Conservation (phyloP, 2,113 vertebrate genomes). For the Epinephelus lanceolatus region DNA sequence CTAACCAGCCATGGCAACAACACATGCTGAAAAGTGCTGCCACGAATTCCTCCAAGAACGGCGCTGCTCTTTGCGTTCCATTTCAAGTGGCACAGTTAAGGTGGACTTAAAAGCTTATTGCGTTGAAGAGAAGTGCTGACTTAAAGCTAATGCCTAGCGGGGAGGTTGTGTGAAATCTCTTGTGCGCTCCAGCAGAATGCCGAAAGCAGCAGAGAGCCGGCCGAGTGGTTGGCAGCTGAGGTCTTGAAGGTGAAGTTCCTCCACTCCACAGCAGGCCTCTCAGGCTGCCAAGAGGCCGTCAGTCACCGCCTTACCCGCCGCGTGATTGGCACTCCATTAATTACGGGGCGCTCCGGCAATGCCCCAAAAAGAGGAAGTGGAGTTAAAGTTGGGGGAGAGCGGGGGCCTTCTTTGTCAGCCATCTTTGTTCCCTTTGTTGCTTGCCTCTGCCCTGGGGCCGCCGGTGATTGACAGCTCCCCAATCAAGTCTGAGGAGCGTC, state of each 20-base stretch:
- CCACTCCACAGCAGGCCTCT: slow-evolving; percentile 40
- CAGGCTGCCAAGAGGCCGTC: slow-evolving; percentile 68
- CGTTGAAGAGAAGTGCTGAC: slow-evolving; percentile 52
- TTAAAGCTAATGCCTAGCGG: slow-evolving; percentile 12
- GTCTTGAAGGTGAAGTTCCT: slow-evolving; percentile 61
- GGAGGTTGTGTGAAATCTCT: slow-evolving; percentile 21
- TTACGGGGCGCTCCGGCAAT: slow-evolving; percentile 53
- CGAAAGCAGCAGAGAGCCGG: slow-evolving; percentile 14
- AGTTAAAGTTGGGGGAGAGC: slow-evolving; percentile 68
- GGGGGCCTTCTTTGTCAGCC: slow-evolving; percentile 80
- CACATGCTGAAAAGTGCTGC: slow-evolving; percentile 64
- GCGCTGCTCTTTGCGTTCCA: slow-evolving; percentile 24
- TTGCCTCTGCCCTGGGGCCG: slow-evolving; percentile 68
- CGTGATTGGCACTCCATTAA: slow-evolving; percentile 83
- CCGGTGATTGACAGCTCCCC: slow-evolving; percentile 85
- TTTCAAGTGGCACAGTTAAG: slow-evolving; percentile 55
- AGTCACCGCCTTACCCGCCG: slow-evolving; percentile 61
- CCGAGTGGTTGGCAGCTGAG: slow-evolving; percentile 41
- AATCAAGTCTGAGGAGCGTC: slow-evolving; percentile 79
- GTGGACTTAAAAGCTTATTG: slow-evolving; percentile 50
- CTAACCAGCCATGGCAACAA: slow-evolving; percentile 65
- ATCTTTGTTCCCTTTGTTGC: slow-evolving; percentile 85
- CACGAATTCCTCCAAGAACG: slow-evolving; percentile 42
- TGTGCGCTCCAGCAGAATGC: slow-evolving; percentile 24
- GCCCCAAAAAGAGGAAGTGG: slow-evolving; percentile 79